Conservation (phyloP, 2,113 vertebrate genomes). For the Etheostoma cragini region DNA sequence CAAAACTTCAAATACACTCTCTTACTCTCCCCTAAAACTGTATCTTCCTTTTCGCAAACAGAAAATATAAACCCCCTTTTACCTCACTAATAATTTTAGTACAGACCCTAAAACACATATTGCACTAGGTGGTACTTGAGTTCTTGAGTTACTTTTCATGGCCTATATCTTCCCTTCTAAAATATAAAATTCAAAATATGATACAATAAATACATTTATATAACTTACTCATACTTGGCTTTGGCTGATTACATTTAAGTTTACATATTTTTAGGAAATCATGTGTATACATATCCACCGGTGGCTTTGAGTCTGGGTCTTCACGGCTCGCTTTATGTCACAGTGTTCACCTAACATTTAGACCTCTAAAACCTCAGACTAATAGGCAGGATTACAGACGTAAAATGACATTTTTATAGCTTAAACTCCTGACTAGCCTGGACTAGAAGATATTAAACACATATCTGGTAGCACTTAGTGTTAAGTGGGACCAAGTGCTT, state of each 20-base stretch:
- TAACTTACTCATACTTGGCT: neutral
- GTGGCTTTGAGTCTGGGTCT: constrained; percentile 30
- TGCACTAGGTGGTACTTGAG: neutral
- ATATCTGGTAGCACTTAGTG: constrained; percentile 82
- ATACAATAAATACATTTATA: neutral
- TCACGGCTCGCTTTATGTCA: constrained; percentile 62
- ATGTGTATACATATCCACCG: neutral
- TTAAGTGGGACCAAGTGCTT: constrained; percentile 84
- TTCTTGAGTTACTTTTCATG: neutral
- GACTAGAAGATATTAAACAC: constrained; percentile 82
- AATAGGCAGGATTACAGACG: constrained; percentile 85
- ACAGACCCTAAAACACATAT: constrained; percentile 3
- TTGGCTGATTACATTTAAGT: neutral
- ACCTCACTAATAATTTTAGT: neutral
- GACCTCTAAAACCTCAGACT: constrained; percentile 79
- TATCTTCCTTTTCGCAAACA: neutral
- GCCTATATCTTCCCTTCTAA: neutral
- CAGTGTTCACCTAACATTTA: constrained; percentile 71
- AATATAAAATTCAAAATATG: neutral
- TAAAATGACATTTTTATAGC: constrained; percentile 83
- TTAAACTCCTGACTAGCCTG: constrained; percentile 77
- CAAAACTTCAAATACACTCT: neutral
- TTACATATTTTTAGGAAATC: neutral
- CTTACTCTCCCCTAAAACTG: neutral
- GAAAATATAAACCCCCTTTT: neutral